A percentile compares a stretch with the other conserved stretches of the same genome.
These are phyloP conservation scores for Tetramorium alpestre DNA, from an alignment of 1,140 invertebrate species.

Conservation along the genomic window DNA sequence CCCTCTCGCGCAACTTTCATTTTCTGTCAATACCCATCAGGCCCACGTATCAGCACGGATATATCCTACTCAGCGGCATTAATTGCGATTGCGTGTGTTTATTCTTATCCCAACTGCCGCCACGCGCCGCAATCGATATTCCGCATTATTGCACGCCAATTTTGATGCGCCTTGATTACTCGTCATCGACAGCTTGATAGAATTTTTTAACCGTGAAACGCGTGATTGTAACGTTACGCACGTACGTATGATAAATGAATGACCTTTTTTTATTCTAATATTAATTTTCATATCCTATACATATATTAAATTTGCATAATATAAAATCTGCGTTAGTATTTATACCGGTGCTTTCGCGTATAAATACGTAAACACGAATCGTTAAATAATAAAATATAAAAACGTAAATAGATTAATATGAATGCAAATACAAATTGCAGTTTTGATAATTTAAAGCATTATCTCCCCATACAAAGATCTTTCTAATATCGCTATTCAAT, in stretches of 20 bases:
- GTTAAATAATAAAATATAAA: not conserved
- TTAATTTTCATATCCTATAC: not conserved
- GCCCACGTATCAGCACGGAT: slow-evolving; percentile 8
- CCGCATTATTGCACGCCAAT: not conserved
- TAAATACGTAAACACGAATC: not conserved
- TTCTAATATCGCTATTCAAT: not conserved
- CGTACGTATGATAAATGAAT: not conserved
- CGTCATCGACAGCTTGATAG: not conserved
- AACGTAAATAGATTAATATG: not conserved
- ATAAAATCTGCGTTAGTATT: not conserved
- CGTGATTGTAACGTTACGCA: not conserved
- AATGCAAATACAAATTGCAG: not conserved
- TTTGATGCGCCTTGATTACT: not conserved
- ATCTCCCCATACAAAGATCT: not conserved
- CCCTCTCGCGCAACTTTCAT: slow-evolving; percentile 33
- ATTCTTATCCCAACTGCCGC: slow-evolving; percentile 2
- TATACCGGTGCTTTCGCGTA: not conserved
- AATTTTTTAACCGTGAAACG: not conserved
- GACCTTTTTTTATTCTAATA: not conserved
- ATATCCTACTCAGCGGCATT: slow-evolving; percentile 21
- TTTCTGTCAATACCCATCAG: slow-evolving; percentile 53
- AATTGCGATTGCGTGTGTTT: slow-evolving; percentile 26
- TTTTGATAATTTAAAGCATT: slow-evolving; percentile 4
- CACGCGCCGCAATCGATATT: slow-evolving; percentile 11
- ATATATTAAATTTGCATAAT: not conserved